These are phyloP conservation scores for Cataglyphis hispanica DNA, from an alignment of 1,140 invertebrate species.

Conservation along the genomic window DNA sequence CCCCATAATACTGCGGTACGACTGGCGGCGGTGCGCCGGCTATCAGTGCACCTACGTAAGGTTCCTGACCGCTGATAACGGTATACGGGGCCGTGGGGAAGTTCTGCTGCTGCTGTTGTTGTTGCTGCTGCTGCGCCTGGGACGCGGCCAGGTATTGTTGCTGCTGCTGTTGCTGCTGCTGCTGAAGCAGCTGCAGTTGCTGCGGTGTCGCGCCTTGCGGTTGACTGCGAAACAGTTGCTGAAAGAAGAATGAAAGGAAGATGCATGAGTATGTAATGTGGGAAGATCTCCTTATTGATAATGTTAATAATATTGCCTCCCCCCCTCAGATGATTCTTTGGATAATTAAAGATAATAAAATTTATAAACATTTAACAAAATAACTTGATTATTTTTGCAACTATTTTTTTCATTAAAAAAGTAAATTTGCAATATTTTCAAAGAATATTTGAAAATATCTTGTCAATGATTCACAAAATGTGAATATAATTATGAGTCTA, in stretches of 20 bases:
- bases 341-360: background rate
- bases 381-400: no score
- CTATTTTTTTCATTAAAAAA: background rate
- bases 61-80: slow-evolving; percentile 93
- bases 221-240: slow-evolving; percentile 95
- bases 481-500: background rate
- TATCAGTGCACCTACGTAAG: slow-evolving; percentile 89
- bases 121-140: slow-evolving; percentile 90
- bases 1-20: slow-evolving; percentile 93
- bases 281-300: background rate
- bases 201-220: slow-evolving; percentile 88
- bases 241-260: slow-evolving; percentile 82
- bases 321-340: background rate
- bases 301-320: background rate
- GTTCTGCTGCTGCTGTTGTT: slow-evolving; percentile 90
- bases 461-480: background rate
- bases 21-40: slow-evolving; percentile 89
- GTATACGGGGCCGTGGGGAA: slow-evolving; percentile 94
- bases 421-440: background rate
- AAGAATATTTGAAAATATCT: background rate
- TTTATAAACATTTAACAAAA: background rate
- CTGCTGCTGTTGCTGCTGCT: slow-evolving; percentile 87
- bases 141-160: slow-evolving; percentile 89
- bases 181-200: slow-evolving; percentile 86
- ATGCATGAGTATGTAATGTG: background rate